Evolutionary conservation across 2,113 vertebrate genomes (phyloP), one percentile per base, ranked within the genome.

Genomic region (Trochalopteron elliotii): DNA sequence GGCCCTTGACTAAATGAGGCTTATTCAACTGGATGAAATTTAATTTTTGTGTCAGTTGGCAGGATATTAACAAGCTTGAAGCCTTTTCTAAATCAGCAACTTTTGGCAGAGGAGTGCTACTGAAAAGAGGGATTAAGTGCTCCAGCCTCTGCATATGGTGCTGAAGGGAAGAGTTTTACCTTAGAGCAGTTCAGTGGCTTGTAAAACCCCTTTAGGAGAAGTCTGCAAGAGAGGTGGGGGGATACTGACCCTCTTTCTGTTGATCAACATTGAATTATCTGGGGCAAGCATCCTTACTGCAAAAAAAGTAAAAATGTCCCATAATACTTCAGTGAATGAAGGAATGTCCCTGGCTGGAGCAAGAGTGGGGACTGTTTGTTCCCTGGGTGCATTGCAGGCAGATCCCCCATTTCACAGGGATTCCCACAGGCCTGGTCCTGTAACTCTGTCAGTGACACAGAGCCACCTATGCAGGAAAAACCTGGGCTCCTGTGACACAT

Each of bases 11-110:
- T 82, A 63, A 84, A 87, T 3, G 4, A 91, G 35, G 20, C 65
- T 91, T 80, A 89, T 87, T 93, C 83, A 91, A 79, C 61, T 68
- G 72, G 81, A 52, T 94, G 65, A 89, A 92, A 94, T 92, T 81
- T 87, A 91, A 91, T 93, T 94, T 94, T 93, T 96, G 27, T 87
- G 69, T 95, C 93, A 93, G 61, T 42, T 87, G 89, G 53, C 89
- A 89, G 83, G 50, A 79, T 76, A 71, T 85, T 88, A 95, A 69
- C 69, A 84, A 93, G 57, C 81, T 56, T 60, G 72, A 84, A 92
- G 31, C 55, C 40, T 92, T 87, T 83, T 91, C 25, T 89, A 79
- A 87, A 57, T 84, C 74, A 95, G 74, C 57, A 87, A 22, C n/a
- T 94, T 91, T 49, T 95, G 93, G 77, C 87, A 84, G 65, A 78